Percentiles rank a stretch among this genome's conserved stretches.
These are phyloP conservation scores for Sebastes matsubarae DNA, from an alignment of 2,797 vertebrate genomes.

Conservation along the genomic window DNA sequence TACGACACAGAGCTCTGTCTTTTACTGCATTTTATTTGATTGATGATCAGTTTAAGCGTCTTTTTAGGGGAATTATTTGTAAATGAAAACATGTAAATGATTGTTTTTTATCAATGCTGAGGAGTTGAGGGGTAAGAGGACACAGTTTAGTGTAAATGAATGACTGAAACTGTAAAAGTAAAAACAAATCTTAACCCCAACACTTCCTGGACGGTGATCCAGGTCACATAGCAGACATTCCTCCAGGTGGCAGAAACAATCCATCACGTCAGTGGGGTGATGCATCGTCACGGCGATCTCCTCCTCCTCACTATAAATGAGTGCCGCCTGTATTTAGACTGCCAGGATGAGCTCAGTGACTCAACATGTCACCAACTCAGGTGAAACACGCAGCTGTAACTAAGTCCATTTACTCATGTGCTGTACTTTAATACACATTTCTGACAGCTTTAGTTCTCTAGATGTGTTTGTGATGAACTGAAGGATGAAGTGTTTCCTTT, in stretches of 20 bases:
- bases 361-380: neutral
- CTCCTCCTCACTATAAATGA: constrained; percentile 8
- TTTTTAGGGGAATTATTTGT: neutral
- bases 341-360: neutral
- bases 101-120: neutral
- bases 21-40: too few species aligned
- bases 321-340: neutral
- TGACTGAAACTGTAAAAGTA: neutral
- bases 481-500: too few species aligned
- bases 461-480: too few species aligned
- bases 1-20: too few species aligned
- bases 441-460: too few species aligned
- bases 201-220: neutral
- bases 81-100: neutral
- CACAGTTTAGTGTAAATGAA: neutral
- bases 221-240: neutral
- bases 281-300: neutral
- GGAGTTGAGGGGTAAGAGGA: neutral
- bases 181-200: neutral
- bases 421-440: too few species aligned
- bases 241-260: neutral
- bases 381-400: neutral
- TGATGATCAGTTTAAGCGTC: neutral
- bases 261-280: neutral
- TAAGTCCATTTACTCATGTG: neutral